phyloP scores from a whole-genome alignment of 2,888 invertebrate genomes.

The Eupithecia abbreviata region DNA sequence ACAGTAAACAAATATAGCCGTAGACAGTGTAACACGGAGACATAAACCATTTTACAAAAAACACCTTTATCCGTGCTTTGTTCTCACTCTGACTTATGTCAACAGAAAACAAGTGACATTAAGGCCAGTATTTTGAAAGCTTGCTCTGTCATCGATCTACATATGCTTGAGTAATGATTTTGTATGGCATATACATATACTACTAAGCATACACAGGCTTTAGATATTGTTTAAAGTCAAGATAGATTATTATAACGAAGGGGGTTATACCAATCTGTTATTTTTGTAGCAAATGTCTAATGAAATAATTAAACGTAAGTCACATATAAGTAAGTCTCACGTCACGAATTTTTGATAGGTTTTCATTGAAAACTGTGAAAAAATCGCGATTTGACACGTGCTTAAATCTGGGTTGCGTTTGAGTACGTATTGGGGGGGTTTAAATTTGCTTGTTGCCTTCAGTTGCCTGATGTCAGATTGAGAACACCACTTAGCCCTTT shows the following conservation, averaged over 20 bases:
- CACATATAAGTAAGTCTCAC: background rate
- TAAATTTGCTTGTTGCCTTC: background rate
- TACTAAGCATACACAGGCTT: no score
- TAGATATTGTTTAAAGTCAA: background rate
- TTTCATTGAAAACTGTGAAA: background rate
- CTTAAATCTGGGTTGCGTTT: background rate
- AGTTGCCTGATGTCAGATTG: background rate
- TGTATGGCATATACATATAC: no score
- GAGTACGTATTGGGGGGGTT: background rate
- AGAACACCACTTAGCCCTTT: background rate
- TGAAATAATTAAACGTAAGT: background rate
- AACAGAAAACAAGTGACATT: background rate
- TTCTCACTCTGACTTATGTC: background rate
- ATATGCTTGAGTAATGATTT: no score
- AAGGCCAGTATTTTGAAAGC: no score
- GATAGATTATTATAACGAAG: background rate
- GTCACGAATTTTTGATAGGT: background rate
- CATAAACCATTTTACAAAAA: background rate
- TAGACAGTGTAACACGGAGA: no score
- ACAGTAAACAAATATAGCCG: background rate
- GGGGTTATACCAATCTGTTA: background rate
- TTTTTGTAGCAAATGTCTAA: background rate
- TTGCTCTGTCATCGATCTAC: no score
- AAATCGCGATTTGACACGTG: background rate
- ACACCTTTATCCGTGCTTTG: no score